Conservation (phyloP, 2,797 vertebrate species). For the Tokudaia tokunoshimensis region DNA sequence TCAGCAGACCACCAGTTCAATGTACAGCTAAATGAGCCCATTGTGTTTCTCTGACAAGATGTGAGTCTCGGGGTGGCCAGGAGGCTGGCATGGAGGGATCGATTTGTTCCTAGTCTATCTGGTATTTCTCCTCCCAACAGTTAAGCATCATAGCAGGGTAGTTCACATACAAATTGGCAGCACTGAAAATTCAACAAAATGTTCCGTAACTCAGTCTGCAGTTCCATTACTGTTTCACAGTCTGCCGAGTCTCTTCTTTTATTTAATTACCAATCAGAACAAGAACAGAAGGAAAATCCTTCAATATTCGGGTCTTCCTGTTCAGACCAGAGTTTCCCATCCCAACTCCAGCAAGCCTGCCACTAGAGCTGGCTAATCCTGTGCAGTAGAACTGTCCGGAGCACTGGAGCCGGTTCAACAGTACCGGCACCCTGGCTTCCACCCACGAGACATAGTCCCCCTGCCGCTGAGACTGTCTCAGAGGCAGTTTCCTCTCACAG, state of each 20-base stretch:
- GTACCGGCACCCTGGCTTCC: background rate
- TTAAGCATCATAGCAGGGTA: conserved; percentile 20
- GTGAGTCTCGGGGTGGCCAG: background rate
- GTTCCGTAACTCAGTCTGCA: conserved; percentile 40
- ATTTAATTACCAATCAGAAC: conserved; percentile 29
- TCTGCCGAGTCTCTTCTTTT: background rate
- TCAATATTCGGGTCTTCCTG: conserved; percentile 6
- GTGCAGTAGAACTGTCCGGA: background rate
- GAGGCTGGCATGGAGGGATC: background rate
- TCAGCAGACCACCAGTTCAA: background rate
- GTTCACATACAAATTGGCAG: conserved; percentile 61
- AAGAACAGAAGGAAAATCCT: background rate
- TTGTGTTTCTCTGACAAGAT: background rate
- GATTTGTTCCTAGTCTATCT: conserved; percentile 25
- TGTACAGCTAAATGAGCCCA: background rate
- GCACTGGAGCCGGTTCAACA: background rate
- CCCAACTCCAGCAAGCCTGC: background rate
- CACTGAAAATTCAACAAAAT: conserved; percentile 51
- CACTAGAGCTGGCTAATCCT: background rate
- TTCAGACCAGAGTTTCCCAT: conserved; percentile 11
- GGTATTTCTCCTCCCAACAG: conserved; percentile 39
- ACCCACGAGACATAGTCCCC: background rate
- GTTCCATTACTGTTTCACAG: conserved; percentile 39
- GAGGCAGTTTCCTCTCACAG: conserved; percentile 27
- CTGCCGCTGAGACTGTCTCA: background rate